These are phyloP conservation scores for Podarcis lilfordi DNA, from an alignment of 2,797 vertebrate genomes.

Conservation along the genomic window DNA sequence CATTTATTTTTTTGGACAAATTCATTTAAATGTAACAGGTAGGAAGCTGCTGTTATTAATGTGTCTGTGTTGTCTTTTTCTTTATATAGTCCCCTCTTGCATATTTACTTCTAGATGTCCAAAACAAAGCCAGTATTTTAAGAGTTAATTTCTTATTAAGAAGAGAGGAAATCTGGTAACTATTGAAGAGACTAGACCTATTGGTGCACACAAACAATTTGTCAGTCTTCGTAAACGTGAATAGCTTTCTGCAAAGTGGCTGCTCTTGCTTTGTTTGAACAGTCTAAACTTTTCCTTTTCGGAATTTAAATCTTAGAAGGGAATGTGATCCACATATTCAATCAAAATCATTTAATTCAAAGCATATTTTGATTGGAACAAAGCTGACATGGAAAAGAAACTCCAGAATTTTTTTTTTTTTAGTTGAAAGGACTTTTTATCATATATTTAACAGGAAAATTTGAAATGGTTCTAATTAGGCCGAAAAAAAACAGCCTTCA, in stretches of 20 bases:
- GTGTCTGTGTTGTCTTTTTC: not conserved
- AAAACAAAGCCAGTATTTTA: slow-evolving; percentile 70
- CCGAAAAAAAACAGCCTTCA: slow-evolving; percentile 79
- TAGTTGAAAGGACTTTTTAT: slow-evolving; percentile 82
- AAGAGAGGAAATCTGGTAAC: slow-evolving; percentile 85
- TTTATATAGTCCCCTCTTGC: not conserved
- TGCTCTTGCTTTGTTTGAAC: slow-evolving; percentile 80
- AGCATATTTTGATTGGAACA: slow-evolving; percentile 85
- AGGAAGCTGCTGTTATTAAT: not conserved
- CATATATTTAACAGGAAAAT: slow-evolving; percentile 83
- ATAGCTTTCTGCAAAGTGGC: slow-evolving; percentile 79
- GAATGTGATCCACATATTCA: slow-evolving; percentile 82
- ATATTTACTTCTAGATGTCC: not conserved
- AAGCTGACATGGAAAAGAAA: slow-evolving; percentile 78
- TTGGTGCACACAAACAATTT: slow-evolving; percentile 84
- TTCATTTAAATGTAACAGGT: not conserved
- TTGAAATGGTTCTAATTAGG: slow-evolving; percentile 85
- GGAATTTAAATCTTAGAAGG: slow-evolving; percentile 80
- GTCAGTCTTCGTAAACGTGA: slow-evolving; percentile 82
- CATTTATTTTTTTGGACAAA: not conserved
- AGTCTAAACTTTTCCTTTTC: slow-evolving; percentile 80
- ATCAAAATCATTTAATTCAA: slow-evolving; percentile 83
- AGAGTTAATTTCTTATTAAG: slow-evolving; percentile 80
- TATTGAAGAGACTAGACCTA: slow-evolving; percentile 82
- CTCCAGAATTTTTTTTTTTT: slow-evolving; percentile 73